These are phyloP conservation scores for Melanostigma gelatinosum DNA, from an alignment of 2,113 vertebrate genomes.

Conservation along the genomic window DNA sequence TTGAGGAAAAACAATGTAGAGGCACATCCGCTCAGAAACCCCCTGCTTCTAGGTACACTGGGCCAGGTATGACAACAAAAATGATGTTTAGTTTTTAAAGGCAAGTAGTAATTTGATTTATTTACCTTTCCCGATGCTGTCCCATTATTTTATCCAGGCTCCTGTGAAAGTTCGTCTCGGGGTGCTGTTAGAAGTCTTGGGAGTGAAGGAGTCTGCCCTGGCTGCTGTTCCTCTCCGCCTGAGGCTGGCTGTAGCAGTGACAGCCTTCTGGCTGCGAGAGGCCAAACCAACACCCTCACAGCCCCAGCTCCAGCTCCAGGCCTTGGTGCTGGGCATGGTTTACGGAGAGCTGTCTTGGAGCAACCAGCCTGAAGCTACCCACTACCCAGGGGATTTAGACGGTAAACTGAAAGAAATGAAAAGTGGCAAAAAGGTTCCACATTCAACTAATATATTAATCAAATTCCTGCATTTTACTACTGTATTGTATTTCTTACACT, in stretches of 20 bases:
- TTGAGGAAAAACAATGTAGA: conserved; percentile 84
- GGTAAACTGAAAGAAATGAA: no score
- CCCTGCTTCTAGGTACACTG: conserved; percentile 80
- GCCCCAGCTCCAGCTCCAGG: conserved; percentile 65
- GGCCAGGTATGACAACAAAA: conserved; percentile 79
- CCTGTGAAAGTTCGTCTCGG: conserved; percentile 52
- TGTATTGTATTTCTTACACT: no score
- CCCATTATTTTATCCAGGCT: conserved; percentile 36
- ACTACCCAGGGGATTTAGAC: background rate
- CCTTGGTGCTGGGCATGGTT: conserved; percentile 77
- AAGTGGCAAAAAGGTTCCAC: no score
- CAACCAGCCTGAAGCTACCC: conserved; percentile 40
- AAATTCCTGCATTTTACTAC: no score
- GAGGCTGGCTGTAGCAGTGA: conserved; percentile 74
- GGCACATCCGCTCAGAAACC: conserved; percentile 62
- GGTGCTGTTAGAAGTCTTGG: conserved; percentile 73
- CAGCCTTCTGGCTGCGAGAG: conserved; percentile 76
- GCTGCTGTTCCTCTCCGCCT: conserved; percentile 63
- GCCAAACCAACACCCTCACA: conserved; percentile 65
- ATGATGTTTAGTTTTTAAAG: background rate
- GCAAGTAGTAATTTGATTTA: background rate
- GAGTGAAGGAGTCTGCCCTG: conserved; percentile 63
- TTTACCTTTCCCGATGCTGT: background rate
- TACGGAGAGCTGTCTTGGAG: conserved; percentile 74
- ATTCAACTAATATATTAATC: no score